Evolutionary conservation across 1,140 invertebrate species (phyloP), one percentile per base, ranked within the genome.

Genomic region (Batillaria attramentaria): DNA sequence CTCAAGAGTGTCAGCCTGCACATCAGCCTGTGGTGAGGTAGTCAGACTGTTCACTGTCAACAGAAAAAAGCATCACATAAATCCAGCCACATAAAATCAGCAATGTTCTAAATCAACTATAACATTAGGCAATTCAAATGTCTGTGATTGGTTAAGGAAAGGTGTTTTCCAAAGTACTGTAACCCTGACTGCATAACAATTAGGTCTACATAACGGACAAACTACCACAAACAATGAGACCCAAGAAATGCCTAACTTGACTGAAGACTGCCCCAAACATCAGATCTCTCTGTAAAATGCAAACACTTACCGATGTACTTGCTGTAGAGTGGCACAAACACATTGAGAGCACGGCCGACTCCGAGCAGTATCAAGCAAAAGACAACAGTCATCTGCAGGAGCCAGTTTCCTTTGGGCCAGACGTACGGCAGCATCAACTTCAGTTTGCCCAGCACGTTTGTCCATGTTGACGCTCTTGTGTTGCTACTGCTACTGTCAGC

Each of bases 311-410:
- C 92, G 88, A 99, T 98, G 84, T 94, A 92, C 92, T 97, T 97
- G 91, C 95, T 97, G 91, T 97, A 98, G 87, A 99, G 94, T 54
- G 97, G 98, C 42, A 98, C 96, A 91, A 95, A 97, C 24, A 99
- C 92, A 93, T 99, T 99, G 72, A 97, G 95, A n/a, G 94, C 94
- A 87, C 98, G 93, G 33, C 97, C 98, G 39, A 91, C 93, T 20
- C 94, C 88, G 18, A 99, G 92, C 16, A 99, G 91, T 0, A 93
- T 20, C 41, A 99, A 93, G 90, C 97, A 99, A 77, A 97, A 89
- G 5, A 98, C 68, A 0, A 99, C 97, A 76, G 95, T 92, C 0
- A 96, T 81, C 90, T 99, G 97, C 8, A 99, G 92, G 0, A 92
- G 86, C 3, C 92, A 69, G 89, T 94, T 94, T 80, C 95, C 97